phyloP scores from a whole-genome alignment of 1,140 invertebrate species.

The Tetramorium simillimum region DNA sequence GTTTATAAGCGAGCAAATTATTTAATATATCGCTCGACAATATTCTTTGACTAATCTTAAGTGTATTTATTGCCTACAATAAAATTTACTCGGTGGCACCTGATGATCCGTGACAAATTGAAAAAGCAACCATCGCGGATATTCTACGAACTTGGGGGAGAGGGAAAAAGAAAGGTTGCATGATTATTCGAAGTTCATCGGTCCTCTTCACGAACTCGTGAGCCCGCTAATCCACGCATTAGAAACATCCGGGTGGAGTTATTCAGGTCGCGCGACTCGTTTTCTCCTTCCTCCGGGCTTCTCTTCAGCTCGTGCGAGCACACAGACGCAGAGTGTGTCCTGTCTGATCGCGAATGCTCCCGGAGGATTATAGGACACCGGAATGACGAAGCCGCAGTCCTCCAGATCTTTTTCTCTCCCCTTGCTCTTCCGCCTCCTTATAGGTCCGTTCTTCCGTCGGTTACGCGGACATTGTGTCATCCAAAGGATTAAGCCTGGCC shows the following conservation, averaged over 20 bases:
- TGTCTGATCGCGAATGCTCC: slow-evolving; percentile 79
- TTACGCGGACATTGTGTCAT: slow-evolving; percentile 81
- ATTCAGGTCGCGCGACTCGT: slow-evolving; percentile 76
- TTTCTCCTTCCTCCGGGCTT: slow-evolving; percentile 56
- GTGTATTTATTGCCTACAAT: background rate
- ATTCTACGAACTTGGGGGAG: background rate
- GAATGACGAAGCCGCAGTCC: slow-evolving; percentile 67
- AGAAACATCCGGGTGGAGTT: slow-evolving; percentile 78
- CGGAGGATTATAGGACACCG: slow-evolving; percentile 77
- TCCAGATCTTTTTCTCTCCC: slow-evolving; percentile 42
- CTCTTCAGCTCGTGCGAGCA: slow-evolving; percentile 35
- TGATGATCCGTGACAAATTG: slow-evolving; percentile 40
- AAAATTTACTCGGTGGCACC: slow-evolving; percentile 30
- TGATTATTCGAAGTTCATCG: slow-evolving; percentile 75
- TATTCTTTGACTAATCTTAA: background rate
- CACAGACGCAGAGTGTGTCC: slow-evolving; percentile 43
- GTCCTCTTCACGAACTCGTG: slow-evolving; percentile 71
- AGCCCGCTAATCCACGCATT: slow-evolving; percentile 76
- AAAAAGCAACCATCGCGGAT: background rate
- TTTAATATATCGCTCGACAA: background rate
- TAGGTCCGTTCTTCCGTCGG: slow-evolving; percentile 63
- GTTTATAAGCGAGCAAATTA: background rate
- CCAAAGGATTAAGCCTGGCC: slow-evolving; percentile 75
- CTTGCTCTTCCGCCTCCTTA: background rate
- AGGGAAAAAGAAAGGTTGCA: slow-evolving; percentile 26